Base-by-base conservation (phyloP, 2,797 vertebrate species). In the Cryptoprocta ferox region DNA sequence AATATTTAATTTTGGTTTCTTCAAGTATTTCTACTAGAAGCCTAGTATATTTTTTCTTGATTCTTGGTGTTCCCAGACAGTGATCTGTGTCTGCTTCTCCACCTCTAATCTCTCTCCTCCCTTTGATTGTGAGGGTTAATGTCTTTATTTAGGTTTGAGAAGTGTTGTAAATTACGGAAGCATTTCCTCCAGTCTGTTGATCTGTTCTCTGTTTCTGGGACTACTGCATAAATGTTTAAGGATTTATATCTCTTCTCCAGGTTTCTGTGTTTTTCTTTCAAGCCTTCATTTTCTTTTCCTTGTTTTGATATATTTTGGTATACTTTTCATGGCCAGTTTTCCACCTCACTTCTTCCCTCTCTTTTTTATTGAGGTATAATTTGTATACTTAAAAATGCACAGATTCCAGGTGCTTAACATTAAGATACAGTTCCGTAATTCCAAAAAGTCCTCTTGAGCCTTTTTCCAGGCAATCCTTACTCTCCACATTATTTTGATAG, bases 211-310 rank as follows among this genome's bases (percentile, higher is more conserved):
- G 28, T 87, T 96, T 80, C 30, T 92, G 35, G 3, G 80, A 66
- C n/a, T 83, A 32, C 30, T 71, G 28, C 15, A n/a, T 70, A 92
- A n/a, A 63, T 90, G 5, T 50, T 88, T 82, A 48, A 95, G 92
- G 48, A 78, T 59, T 82, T 82, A 35, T 24, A 53, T 37, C 45
- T 42, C 3, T 50, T 30, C 56, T 84, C 19, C n/a, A 80, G 56
- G 9, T 65, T 35, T 89, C 48, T 81, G 4, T 73, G 18, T 82
- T 70, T 96, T 89, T 93, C 39, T 82, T 96, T 93, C 5, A 76
- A 73, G 39, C 19, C 61, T 6, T 50, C 6, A 71, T 32, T 50
- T 59, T 78, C 42, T 79, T 24, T 70, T 63, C 15, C 26, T 26
- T 42, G 19, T 39, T 73, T 30, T n/a, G 15, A 37, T 71, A 24